Evolutionary conservation across 1,140 invertebrate species (phyloP), one percentile per base, ranked within the genome.

Genomic region (Zophobas morio): DNA sequence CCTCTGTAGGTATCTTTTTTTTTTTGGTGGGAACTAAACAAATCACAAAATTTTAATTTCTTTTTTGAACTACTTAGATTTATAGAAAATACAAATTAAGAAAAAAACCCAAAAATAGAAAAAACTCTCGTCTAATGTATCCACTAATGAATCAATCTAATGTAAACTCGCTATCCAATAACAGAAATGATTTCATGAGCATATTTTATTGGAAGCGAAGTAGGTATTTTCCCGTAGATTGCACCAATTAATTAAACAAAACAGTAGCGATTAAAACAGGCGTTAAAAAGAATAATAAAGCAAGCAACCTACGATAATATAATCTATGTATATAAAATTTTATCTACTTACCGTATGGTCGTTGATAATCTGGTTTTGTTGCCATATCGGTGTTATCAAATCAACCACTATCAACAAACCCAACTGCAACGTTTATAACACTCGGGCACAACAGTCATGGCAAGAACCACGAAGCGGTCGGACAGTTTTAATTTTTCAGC

Each of bases 301-400:
- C 60, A 81, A 74, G 39, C 73, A 78, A 81, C 79, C 70, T 76
- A 82, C 83, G 79, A 84, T 82, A 84, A 84, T 81, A 80, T 84
- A 84, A 82, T 84, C 82, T 84, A 82, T 81, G 79, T 82, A 82
- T 84, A 84, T 84, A 84, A 85, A 84, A 82, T 83, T 82, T 86
- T 83, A 84, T 84, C 82, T 80, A 86, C 86, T 86, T 80, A 88
- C 87, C 82, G 84, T 83, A 86, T 83, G 82, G 80, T 84, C 80
- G 85, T 84, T 83, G 85, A 84, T 85, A 85, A 85, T 84, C 83
- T 73, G 84, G 80, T 81, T 84, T 85, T 78, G 83, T 84, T 81
- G 84, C 82, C 83, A 84, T 84, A 82, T 83, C 82, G 83, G 78
- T 75, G 79, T 83, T 83, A 84, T 83, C 83, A 84, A 82, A 84